A percentile compares a stretch with the other conserved stretches of the same genome.
Conservation (phyloP, 1,140 invertebrate genomes). For the Aradophagus sp. region DNA sequence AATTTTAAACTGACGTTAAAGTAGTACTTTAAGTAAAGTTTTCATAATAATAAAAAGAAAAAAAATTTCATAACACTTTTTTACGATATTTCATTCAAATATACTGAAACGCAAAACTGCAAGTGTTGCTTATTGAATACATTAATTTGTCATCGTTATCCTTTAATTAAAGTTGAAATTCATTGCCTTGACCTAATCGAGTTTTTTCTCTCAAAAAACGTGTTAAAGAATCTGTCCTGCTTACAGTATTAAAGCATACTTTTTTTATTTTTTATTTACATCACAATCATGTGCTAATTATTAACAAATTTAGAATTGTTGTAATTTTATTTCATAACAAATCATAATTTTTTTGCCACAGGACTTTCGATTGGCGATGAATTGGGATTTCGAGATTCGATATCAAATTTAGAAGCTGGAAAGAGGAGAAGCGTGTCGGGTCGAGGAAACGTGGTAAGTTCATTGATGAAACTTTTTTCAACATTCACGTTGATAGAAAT, state of each 20-base stretch:
- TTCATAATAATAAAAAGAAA: too few relatives aligned
- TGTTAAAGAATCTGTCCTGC: conserved; percentile 1
- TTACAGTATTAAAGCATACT: background rate
- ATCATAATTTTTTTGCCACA: conserved; percentile 64
- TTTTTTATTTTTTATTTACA: conserved; percentile 1
- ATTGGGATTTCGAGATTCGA: conserved; percentile 84
- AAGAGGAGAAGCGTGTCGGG: conserved; percentile 78
- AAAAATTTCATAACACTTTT: too few relatives aligned
- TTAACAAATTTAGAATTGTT: background rate
- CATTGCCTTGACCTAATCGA: conserved; percentile 45
- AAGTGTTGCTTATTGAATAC: too few relatives aligned
- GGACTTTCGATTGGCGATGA: conserved; percentile 90
- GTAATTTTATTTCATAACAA: background rate
- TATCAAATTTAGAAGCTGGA: conserved; percentile 81
- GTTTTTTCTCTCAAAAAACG: conserved; percentile 32
- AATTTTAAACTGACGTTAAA: conserved; percentile 1
- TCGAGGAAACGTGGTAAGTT: conserved; percentile 24
- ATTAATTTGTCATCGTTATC: too few relatives aligned
- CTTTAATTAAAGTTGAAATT: too few relatives aligned
- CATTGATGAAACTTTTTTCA: conserved; percentile 18
- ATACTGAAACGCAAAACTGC: too few relatives aligned
- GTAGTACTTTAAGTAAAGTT: too few relatives aligned
- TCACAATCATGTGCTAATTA: conserved; percentile 11
- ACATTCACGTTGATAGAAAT: background rate
- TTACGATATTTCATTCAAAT: too few relatives aligned